Conservation (phyloP, 2,797 vertebrate species). For the Alca torda region DNA sequence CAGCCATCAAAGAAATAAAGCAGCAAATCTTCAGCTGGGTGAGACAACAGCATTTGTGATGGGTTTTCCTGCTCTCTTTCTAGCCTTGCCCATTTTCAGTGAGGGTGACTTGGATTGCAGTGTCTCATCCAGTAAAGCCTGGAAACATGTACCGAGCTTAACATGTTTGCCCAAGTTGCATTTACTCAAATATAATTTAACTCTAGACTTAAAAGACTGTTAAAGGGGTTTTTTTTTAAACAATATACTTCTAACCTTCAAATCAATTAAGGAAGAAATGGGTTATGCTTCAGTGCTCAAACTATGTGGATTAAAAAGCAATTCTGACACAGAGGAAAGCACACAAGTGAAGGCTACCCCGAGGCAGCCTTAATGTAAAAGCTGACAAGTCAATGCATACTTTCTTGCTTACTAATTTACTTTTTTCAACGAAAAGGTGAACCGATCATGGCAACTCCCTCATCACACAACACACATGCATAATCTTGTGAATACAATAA, state of each 20-base stretch:
- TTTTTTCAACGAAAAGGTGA: background rate
- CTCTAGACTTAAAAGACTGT: background rate
- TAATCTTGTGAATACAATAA: background rate
- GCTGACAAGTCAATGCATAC: conserved; percentile 27
- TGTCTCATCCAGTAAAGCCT: background rate
- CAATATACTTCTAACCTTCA: background rate
- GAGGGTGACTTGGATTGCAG: background rate
- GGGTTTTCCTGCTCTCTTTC: background rate
- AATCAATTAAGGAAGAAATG: conserved; percentile 41
- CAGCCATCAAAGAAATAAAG: background rate
- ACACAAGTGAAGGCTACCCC: background rate
- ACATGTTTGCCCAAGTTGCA: background rate
- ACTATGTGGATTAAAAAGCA: background rate
- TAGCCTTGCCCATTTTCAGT: background rate
- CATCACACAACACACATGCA: background rate
- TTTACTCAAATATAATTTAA: background rate
- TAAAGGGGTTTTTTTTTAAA: background rate
- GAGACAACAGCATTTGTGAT: background rate
- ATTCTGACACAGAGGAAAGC: background rate
- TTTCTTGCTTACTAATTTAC: conserved; percentile 15
- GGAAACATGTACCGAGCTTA: background rate
- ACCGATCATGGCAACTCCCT: background rate
- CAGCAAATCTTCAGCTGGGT: background rate
- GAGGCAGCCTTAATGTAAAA: background rate
- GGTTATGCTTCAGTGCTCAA: background rate